Conservation (phyloP, 2,888 invertebrate species). For the Busseola fusca region DNA sequence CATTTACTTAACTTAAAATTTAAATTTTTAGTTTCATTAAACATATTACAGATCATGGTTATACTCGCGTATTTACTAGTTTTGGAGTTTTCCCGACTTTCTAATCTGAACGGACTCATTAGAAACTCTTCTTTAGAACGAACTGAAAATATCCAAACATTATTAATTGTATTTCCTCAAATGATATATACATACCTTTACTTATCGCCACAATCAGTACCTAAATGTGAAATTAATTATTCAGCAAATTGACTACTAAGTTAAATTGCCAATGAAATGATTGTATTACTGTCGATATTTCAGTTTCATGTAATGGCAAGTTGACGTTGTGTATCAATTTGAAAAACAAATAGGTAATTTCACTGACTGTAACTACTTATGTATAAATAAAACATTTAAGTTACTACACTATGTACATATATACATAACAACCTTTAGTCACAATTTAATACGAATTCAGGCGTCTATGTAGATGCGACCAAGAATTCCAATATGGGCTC, state of each 20-base stretch:
- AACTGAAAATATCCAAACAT: neutral
- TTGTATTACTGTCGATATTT: neutral
- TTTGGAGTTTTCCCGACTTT: neutral
- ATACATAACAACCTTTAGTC: constrained; percentile 14
- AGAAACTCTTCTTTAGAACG: neutral
- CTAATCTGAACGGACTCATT: neutral
- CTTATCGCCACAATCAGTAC: neutral
- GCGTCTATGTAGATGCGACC: constrained; percentile 33
- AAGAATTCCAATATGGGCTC: constrained; percentile 71
- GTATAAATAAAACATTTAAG: neutral
- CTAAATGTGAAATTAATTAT: neutral
- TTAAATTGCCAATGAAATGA: neutral
- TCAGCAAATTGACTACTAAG: neutral
- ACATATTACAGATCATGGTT: neutral
- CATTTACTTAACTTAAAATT: neutral
- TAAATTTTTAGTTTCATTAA: neutral
- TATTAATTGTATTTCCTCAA: neutral
- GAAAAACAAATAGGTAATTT: neutral
- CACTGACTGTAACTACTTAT: neutral
- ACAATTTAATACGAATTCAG: constrained; percentile 25
- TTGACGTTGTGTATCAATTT: neutral
- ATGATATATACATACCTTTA: no score
- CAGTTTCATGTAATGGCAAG: neutral
- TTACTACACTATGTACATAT: no score
- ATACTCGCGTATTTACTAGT: neutral